Conservation (phyloP, 1,140 invertebrate species). For the Phortica variegata region DNA sequence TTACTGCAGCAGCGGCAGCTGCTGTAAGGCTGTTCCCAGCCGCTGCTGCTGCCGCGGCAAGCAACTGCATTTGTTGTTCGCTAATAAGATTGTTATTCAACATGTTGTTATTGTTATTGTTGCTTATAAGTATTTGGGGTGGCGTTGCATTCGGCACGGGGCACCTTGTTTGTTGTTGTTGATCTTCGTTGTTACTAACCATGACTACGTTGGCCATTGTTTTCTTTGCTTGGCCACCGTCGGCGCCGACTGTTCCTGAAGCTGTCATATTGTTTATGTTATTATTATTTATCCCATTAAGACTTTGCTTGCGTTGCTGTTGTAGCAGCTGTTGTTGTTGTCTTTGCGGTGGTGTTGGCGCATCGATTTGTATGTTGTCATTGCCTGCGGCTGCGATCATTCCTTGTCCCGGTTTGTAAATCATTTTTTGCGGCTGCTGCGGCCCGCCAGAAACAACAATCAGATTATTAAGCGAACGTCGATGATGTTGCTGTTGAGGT, state of each 20-base stretch:
- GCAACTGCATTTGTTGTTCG: constrained; percentile 44
- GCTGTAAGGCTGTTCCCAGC: constrained; percentile 17
- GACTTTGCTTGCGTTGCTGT: constrained; percentile 41
- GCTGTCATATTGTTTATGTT: too few relatives aligned
- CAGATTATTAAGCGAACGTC: constrained; percentile 51
- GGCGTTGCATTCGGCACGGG: constrained; percentile 5
- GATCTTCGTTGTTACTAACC: constrained; percentile 45
- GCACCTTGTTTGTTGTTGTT: constrained; percentile 21
- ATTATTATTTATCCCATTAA: constrained; percentile 27
- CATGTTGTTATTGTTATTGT: constrained; percentile 42
- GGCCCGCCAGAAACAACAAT: constrained; percentile 47
- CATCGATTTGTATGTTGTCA: constrained; percentile 24
- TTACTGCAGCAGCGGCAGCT: constrained; percentile 28
- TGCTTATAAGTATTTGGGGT: constrained; percentile 40
- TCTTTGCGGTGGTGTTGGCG: too few relatives aligned
- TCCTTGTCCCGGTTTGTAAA: constrained; percentile 46
- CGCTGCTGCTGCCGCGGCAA: constrained; percentile 44
- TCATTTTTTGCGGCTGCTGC: constrained; percentile 47
- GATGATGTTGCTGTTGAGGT: constrained; percentile 37
- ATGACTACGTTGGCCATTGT: constrained; percentile 54
- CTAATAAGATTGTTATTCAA: constrained; percentile 48
- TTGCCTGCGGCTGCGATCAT: constrained; percentile 35
- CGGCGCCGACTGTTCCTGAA: constrained; percentile 6
- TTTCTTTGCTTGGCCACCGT: constrained; percentile 42
- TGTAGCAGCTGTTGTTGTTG: constrained; percentile 24